Evolutionary conservation across 1,140 invertebrate genomes (phyloP), one percentile per base, ranked within the genome.

Genomic region (Sinella curviseta): DNA sequence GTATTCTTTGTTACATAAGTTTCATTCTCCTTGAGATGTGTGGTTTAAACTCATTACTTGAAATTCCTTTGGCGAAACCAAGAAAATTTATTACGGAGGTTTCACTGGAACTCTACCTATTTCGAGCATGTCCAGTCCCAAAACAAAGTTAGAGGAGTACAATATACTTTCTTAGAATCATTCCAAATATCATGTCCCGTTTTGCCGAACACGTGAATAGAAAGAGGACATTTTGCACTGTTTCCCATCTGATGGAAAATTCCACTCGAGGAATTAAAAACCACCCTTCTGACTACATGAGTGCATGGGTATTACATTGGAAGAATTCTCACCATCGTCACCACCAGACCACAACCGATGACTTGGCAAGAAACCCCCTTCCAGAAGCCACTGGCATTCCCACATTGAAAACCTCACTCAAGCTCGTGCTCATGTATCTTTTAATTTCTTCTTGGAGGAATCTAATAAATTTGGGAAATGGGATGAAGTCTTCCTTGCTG

Each of bases 21-120:
- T 48, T 48, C 20, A 48, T 48, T 48, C 39, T 48, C 39, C 8
- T 8, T 12, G 24, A 60, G 57, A 8, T n/a, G 57, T 60, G 57
- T 26, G 57, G 57, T 60, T 60, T 3, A 12, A 60, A 26, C 12
- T 26, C 12, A 17, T 17, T 60, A 60, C 4, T 60, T 60, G 12
- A n/a, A 60, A 60, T 60, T 60, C 57, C 57, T 60, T 26, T 60
- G 57, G 39, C 24, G 57, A 60, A 60, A 60, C 57, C 57, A 26
- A 26, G 57, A 60, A 26, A 60, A 60, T 60, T 60, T 60, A 60
- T 60, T n/a, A 60, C 24, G 8, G 57, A 48, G 24, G 8, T 60
- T 26, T 60, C 57, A n/a, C 57, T 26, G 57, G 24, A 17, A 48
- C 39, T 48, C n/a, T n/a, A n/a, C n/a, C n/a, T n/a, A 48, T 48